Base-by-base conservation (phyloP, 2,113 vertebrate genomes). In the Ophiodon elongatus region DNA sequence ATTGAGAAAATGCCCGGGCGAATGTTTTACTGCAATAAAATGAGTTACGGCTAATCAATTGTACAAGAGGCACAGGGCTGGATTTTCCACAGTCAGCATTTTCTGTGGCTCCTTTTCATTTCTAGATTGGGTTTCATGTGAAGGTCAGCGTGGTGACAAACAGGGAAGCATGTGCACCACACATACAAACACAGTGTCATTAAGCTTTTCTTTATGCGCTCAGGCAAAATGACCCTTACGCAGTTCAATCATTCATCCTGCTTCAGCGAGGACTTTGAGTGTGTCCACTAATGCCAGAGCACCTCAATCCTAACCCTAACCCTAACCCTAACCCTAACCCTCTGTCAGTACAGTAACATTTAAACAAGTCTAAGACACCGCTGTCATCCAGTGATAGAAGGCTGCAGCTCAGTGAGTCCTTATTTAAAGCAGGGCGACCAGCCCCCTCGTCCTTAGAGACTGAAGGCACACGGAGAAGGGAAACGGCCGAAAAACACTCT, bases 101-200 rank as follows among this genome's bases (percentile, higher is more conserved):
- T 93, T 91, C 88, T 79, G n/a, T 27, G 60, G 57, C 86, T 84
- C 83, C 79, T 60, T 91, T 80, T 89, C 88, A 92, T 90, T 93
- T 92, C 88, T 73, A 92, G 92, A 93, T 93, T 93, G 83, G 79
- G 88, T 93, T 95, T 92, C 93, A 91, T 79, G 82, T 90, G 91
- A 93, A 93, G 93, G 94, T 92, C 92, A 91, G 56, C 14, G 8
- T 65, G 83, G 86, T 50, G 79, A 86, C 91, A 91, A 83, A 86
- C 86, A 88, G 6, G 29, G 69, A 73, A 21, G 50, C 66, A 69
- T 2, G 6, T 47, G 64, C 41, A 6, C 13, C 67, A 13, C 69
- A 73, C 72, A 60, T 66, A 73, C 54, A 79, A 66, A 79, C 60
- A 82, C 54, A 78, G 21, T 64, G n/a, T 45, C 50, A 45, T 64